phyloP scores from a whole-genome alignment of 2,113 vertebrate species.

The Xenus cinereus region DNA sequence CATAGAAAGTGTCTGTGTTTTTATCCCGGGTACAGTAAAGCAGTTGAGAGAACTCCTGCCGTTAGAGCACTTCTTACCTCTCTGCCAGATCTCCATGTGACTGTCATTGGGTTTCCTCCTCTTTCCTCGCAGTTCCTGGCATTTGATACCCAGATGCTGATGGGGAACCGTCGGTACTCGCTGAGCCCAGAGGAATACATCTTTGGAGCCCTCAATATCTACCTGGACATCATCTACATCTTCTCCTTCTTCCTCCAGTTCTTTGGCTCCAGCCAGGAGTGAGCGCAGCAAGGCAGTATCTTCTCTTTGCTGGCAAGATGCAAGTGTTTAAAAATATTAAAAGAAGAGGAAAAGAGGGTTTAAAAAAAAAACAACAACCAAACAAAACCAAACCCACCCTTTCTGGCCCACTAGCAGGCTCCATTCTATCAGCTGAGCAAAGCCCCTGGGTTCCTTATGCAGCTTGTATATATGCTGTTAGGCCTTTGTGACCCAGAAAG shows the following conservation, averaged over 20 bases:
- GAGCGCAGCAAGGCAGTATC: conserved; percentile 16
- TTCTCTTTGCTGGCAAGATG: not conserved
- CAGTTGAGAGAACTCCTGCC: not conserved
- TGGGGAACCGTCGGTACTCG: conserved; percentile 86
- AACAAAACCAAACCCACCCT: not conserved
- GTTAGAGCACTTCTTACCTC: not conserved
- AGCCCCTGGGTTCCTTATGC: not conserved
- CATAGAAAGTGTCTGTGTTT: not conserved
- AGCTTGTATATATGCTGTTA: conserved; percentile 58
- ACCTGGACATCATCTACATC: conserved; percentile 92
- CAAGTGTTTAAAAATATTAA: not conserved
- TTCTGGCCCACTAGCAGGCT: not conserved
- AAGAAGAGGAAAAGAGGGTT: not conserved
- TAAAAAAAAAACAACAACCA: not conserved
- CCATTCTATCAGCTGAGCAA: not conserved
- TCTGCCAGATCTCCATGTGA: not conserved
- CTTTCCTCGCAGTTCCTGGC: conserved; percentile 85
- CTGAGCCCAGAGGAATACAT: conserved; percentile 93
- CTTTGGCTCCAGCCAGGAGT: conserved; percentile 85
- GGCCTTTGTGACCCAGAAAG: conserved; percentile 53
- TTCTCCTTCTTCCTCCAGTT: conserved; percentile 93
- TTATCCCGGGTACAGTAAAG: not conserved
- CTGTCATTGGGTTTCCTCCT: not conserved
- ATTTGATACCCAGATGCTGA: conserved; percentile 91
- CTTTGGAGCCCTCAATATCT: conserved; percentile 94